A percentile compares a stretch with the other conserved stretches of the same genome.
phyloP scores from a whole-genome alignment of 1,140 invertebrate species.

The Drosophila nebulosa region DNA sequence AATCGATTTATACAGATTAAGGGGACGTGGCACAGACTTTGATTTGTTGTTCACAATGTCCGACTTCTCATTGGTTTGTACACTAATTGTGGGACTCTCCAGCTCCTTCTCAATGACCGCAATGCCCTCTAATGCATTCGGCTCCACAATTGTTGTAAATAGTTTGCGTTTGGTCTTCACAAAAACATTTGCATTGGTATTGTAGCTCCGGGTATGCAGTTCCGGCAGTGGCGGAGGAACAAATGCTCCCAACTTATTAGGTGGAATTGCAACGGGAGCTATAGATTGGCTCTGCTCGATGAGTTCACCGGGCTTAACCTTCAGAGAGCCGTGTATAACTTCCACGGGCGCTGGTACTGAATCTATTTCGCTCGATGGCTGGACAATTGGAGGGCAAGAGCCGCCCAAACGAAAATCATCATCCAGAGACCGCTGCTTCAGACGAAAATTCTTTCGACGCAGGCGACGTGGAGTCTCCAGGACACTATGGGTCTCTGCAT shows the following conservation, averaged over 20 bases:
- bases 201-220: slow-evolving; percentile 74
- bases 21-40: slow-evolving; percentile 15
- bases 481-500: slow-evolving; percentile 80
- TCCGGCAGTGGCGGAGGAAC: slow-evolving; percentile 64
- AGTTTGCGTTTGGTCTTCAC: slow-evolving; percentile 89
- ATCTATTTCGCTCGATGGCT: slow-evolving; percentile 13
- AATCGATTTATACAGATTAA: slow-evolving; percentile 52
- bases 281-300: slow-evolving; percentile 71
- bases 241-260: slow-evolving; percentile 33
- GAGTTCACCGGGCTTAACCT: slow-evolving; percentile 74
- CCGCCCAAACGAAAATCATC: slow-evolving; percentile 66
- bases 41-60: not conserved
- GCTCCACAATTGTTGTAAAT: slow-evolving; percentile 85
- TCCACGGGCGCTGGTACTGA: slow-evolving; percentile 37
- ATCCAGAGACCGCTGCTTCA: slow-evolving; percentile 71
- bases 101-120: slow-evolving; percentile 59
- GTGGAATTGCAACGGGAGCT: slow-evolving; percentile 10
- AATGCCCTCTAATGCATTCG: slow-evolving; percentile 59
- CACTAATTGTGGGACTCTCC: slow-evolving; percentile 46
- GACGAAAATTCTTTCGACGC: slow-evolving; percentile 75
- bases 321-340: slow-evolving; percentile 60
- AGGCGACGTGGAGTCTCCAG: slow-evolving; percentile 75
- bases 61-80: slow-evolving; percentile 23
- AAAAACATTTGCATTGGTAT: slow-evolving; percentile 83
- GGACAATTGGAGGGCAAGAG: not conserved